These are phyloP conservation scores for Galeopterus variegatus DNA, from an alignment of 2,113 vertebrate genomes.

Conservation along the genomic window DNA sequence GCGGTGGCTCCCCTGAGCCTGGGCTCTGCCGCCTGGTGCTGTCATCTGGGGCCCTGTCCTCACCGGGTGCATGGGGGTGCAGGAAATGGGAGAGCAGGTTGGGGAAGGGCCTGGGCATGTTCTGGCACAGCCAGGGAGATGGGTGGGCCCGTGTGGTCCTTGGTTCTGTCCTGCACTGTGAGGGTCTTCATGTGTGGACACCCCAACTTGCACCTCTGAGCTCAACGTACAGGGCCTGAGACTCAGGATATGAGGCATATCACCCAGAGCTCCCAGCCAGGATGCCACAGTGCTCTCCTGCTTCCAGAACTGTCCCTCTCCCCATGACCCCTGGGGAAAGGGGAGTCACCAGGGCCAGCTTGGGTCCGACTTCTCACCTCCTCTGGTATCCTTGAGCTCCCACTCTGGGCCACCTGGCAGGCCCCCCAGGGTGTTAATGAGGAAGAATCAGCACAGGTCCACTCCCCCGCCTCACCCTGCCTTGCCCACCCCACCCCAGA, in stretches of 20 bases:
- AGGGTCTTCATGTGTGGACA: background rate
- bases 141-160: background rate
- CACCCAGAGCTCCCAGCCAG: background rate
- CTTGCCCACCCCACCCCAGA: rapidly evolving
- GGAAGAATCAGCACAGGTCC: background rate
- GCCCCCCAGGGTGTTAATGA: background rate
- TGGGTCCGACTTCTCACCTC: background rate
- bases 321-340: background rate
- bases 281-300: too few relatives aligned
- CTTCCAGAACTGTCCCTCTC: background rate
- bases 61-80: rapidly evolving
- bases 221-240: background rate
- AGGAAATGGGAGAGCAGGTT: background rate
- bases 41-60: rapidly evolving
- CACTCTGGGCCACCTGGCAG: rapidly evolving
- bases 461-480: rapidly evolving
- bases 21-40: background rate
- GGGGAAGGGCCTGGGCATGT: rapidly evolving
- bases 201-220: background rate
- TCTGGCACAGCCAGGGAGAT: background rate
- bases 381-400: constrained; percentile 59
- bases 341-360: background rate
- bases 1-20: background rate
- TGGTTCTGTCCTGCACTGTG: background rate
- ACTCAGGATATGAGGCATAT: background rate